Conservation (phyloP, 2,888 invertebrate genomes). For the Acleris laterana region DNA sequence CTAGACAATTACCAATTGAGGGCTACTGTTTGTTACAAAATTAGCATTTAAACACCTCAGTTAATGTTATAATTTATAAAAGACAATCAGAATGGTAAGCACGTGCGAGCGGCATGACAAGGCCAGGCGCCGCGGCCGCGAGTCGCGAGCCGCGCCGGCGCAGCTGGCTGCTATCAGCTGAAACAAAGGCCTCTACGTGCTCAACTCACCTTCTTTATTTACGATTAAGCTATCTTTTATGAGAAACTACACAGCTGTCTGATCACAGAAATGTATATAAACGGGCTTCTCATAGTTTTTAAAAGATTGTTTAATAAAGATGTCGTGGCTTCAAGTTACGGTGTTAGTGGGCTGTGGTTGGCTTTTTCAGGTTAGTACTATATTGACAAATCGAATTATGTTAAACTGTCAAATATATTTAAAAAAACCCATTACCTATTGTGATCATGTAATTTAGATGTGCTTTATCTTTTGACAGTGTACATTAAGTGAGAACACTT, state of each 20-base stretch:
- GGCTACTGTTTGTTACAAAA: too few species aligned
- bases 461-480: not conserved
- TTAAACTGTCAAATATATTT: not conserved
- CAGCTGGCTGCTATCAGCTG: not conserved
- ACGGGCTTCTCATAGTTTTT: conserved; percentile 36
- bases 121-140: too few species aligned
- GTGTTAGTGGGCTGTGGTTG: conserved; percentile 50
- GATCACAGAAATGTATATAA: conserved; percentile 62
- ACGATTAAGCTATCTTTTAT: conserved; percentile 34
- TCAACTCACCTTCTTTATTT: not conserved
- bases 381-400: not conserved
- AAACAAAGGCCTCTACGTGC: conserved; percentile 18
- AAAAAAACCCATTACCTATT: too few species aligned
- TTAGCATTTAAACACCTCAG: too few species aligned
- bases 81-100: too few species aligned
- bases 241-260: conserved; percentile 50
- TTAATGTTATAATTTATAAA: too few species aligned
- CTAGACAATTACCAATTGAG: too few species aligned
- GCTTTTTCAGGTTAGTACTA: conserved; percentile 59
- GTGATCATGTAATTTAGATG: not conserved
- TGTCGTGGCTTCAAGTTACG: conserved; percentile 54
- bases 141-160: not conserved
- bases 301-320: conserved; percentile 47
- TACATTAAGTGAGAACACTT: not conserved
- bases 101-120: too few species aligned